Evolutionary conservation across 2,888 invertebrate species (phyloP), one percentile per base, ranked within the genome.

Genomic region (Autographa pulchrina): DNA sequence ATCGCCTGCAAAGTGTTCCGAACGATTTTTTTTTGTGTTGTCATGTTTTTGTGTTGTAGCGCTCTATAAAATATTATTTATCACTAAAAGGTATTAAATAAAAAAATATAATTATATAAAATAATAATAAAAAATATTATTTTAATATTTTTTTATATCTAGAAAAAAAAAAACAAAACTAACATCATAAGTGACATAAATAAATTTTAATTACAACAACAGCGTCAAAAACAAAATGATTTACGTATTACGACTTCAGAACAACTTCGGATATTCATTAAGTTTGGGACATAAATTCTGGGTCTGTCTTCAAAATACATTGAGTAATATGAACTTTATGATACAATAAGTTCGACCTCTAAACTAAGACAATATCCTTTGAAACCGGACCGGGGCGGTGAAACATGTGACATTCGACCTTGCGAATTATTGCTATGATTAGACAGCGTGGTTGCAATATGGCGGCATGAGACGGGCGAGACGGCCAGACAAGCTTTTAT

Each of bases 391-490:
- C 54, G 38, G 6, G 65, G 58, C 9, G 52, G 54, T 7, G 31
- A 43, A 32, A 54, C 25, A n/a, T 18, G 67, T n/a, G 52, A 56
- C 62, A 70, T 75, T 78, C 18, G 52, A 56, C 62, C 71, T 75
- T 78, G 68, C 43, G 54, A 70, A 61, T 69, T 68, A 72, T 65
- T 63, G 66, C n/a, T 78, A 43, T 73, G 61, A 68, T 70, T 74
- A 65, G 65, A 65, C 68, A 59, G 61, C 31, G 66, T 68, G 70
- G 20, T 13, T 56, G 63, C 54, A 54, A 25, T 54, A 7, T 58
- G 18, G 16, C 18, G 60, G 35, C 5, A 48, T 25, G 20, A 56
- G 54, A 25, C 20, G 25, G 25, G 13, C 54, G 13, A 56, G 25
- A 56, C 54, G 25, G 13, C 54, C 20, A 56, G 25, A 56, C 54